Conservation (phyloP, 2,888 invertebrate genomes). For the Eilema sororculum region DNA sequence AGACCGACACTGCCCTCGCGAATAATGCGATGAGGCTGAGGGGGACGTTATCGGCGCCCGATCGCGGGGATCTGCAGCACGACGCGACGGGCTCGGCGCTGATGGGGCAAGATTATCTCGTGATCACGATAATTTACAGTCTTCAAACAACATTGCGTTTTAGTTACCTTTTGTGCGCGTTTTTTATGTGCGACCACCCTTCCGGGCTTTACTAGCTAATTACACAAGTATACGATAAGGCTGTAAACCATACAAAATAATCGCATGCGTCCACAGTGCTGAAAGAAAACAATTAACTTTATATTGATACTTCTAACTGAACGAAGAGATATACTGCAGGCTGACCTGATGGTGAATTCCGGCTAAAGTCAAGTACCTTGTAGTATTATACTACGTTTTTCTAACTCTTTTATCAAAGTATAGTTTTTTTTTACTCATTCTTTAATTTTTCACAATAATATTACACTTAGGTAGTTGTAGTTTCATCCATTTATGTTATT, state of each 20-base stretch:
- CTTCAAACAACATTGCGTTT: neutral
- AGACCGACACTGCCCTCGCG: slow-evolving; percentile 9
- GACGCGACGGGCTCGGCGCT: neutral
- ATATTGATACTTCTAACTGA: too few species aligned
- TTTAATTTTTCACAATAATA: too few species aligned
- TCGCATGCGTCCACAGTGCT: neutral
- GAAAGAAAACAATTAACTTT: too few species aligned
- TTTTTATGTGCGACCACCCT: neutral
- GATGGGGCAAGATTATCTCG: neutral
- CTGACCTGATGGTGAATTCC: too few species aligned
- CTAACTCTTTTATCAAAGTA: too few species aligned
- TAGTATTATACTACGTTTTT: too few species aligned
- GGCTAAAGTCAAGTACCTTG: too few species aligned
- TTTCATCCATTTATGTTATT: too few species aligned
- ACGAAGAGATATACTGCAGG: too few species aligned
- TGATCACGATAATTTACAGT: slow-evolving; percentile 5
- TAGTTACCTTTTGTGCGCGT: neutral
- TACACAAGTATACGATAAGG: neutral
- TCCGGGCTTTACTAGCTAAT: neutral
- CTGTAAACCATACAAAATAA: neutral
- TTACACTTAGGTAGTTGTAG: too few species aligned
- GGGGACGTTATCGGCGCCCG: slow-evolving; percentile 12
- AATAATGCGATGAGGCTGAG: slow-evolving; percentile 15
- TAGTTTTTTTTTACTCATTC: too few species aligned
- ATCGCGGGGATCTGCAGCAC: slow-evolving; percentile 4